Percentiles rank a stretch among this genome's conserved stretches.
Evolutionary conservation across 2,888 invertebrate species (phyloP).

Genomic region (Malacosoma neustria): DNA sequence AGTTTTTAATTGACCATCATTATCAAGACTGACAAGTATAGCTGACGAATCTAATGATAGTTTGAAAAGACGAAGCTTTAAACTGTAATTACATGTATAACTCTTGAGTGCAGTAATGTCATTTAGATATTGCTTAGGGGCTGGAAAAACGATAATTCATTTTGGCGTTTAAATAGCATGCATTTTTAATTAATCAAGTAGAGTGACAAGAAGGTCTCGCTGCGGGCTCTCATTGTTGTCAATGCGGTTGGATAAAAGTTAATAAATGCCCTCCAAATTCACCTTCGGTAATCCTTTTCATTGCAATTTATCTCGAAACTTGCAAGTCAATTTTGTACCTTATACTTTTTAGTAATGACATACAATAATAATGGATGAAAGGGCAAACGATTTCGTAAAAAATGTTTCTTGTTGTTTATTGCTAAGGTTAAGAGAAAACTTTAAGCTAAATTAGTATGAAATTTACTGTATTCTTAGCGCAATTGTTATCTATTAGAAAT

Average conservation of each 20-base stretch:
- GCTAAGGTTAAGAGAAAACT: background rate
- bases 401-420: too few species aligned
- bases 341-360: background rate
- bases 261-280: constrained; percentile 33
- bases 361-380: too few species aligned
- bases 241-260: constrained; percentile 19
- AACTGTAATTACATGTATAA: constrained; percentile 41
- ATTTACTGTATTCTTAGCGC: constrained; percentile 3
- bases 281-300: constrained; percentile 27
- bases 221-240: constrained; percentile 11
- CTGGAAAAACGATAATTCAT: constrained; percentile 39
- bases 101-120: constrained; percentile 47
- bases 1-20: constrained; percentile 39
- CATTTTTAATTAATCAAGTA: constrained; percentile 21
- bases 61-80: constrained; percentile 24
- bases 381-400: too few species aligned
- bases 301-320: constrained; percentile 30
- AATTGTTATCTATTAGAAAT: constrained; percentile 42
- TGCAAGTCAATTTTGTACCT: constrained; percentile 13
- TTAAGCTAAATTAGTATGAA: background rate
- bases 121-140: constrained; percentile 63
- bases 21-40: constrained; percentile 15
- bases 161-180: constrained; percentile 50
- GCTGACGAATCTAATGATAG: constrained; percentile 14
- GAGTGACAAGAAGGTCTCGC: constrained; percentile 15